Evolutionary conservation across 1,140 invertebrate genomes (phyloP).

Genomic region (Meloidogyne floridensis): DNA sequence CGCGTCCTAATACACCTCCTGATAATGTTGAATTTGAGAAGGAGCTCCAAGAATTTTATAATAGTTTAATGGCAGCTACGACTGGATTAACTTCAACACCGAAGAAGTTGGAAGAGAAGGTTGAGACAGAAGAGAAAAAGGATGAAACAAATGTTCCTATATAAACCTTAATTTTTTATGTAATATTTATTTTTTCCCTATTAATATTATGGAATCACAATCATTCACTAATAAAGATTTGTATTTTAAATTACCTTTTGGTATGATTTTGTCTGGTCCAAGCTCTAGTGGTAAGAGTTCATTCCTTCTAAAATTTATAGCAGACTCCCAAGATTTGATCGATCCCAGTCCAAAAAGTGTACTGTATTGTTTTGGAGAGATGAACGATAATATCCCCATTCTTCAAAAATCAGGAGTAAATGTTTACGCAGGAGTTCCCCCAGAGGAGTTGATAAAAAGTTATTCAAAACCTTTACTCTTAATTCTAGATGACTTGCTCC

Average conservation of each 20-base stretch:
- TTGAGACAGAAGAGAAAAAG: background rate
- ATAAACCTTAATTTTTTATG: background rate
- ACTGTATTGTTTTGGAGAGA: slow-evolving; percentile 25
- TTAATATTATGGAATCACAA: background rate
- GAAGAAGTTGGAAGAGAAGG: background rate
- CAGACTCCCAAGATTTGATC: slow-evolving; percentile 17
- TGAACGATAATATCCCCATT: slow-evolving; percentile 16
- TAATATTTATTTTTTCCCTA: background rate
- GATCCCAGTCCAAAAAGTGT: background rate
- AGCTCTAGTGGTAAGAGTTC: slow-evolving; percentile 11
- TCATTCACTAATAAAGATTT: slow-evolving; percentile 16
- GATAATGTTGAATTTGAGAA: background rate
- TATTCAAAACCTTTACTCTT: slow-evolving; percentile 9
- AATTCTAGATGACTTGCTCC: slow-evolving; percentile 18
- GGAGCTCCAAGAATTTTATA: slow-evolving; percentile 6
- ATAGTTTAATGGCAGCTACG: background rate
- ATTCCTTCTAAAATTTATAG: slow-evolving; percentile 30
- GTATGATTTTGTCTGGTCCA: slow-evolving; percentile 15
- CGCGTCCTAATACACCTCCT: background rate
- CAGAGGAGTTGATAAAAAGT: slow-evolving; percentile 2
- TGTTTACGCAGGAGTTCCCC: slow-evolving; percentile 24
- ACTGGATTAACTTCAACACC: background rate
- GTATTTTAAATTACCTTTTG: slow-evolving; percentile 26
- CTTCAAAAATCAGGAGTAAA: slow-evolving; percentile 26
- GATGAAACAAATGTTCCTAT: background rate